Evolutionary conservation across 2,888 invertebrate genomes (phyloP).

Genomic region (Keiferia lycopersicella): DNA sequence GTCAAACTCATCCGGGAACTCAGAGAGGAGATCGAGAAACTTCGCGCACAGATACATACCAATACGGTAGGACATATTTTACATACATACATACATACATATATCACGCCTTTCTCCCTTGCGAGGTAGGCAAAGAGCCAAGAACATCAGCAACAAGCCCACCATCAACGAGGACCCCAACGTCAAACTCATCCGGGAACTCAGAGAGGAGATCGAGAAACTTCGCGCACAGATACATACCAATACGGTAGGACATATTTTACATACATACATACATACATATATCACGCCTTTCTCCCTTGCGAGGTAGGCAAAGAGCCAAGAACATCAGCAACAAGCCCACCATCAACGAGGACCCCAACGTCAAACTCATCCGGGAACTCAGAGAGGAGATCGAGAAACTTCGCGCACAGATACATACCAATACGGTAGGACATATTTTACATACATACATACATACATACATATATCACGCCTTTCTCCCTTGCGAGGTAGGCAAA

Average conservation of each 20-base stretch:
- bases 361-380: conserved; percentile 92
- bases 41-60: conserved; percentile 87
- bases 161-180: conserved; percentile 95
- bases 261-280: no score
- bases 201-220: conserved; percentile 92
- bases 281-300: no score
- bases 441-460: no score
- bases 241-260: conserved; percentile 83
- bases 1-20: conserved; percentile 93
- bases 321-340: conserved; percentile 96
- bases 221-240: conserved; percentile 87
- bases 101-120: no score
- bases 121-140: conserved; percentile 96
- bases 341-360: conserved; percentile 94
- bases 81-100: no score
- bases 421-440: conserved; percentile 83
- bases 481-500: conserved; percentile 96
- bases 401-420: conserved; percentile 87
- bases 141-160: conserved; percentile 95
- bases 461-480: no score
- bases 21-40: conserved; percentile 91
- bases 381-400: conserved; percentile 92
- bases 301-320: conserved; percentile 95
- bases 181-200: conserved; percentile 91
- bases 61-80: no score